Base-by-base conservation (phyloP, 2,888 invertebrate species). In the Nymphalis urticae region DNA sequence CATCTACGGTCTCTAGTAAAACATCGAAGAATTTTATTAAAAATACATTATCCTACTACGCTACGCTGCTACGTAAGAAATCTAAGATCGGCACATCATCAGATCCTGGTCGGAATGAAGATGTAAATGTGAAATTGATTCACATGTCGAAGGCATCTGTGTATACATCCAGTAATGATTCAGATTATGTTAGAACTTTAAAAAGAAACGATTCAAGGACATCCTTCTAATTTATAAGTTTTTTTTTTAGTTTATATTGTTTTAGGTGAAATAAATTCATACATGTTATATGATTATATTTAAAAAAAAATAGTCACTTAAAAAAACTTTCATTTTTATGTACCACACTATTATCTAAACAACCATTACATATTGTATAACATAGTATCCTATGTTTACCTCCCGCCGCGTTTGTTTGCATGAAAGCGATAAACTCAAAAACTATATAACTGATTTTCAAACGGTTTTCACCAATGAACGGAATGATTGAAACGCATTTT, bases 1-100 rank as follows among this genome's bases (percentile, higher is more conserved):
- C 69, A 0, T 79, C 83, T 0, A 75, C 69, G 1, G 66, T 76
- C 9, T 85, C 89, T 0, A 84, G 84, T 67, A 86, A 83, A 65
- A 89, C 90, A 0, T 90, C 90, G 0, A 91, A 90, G 66, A 88
- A 88, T 69, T 73, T 86, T 2, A 69, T 87, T 0, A 86, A 84
- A 63, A 82, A 85, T 71, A 81, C 89, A 0, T 48, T 88, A 0
- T 83, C n/a, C n/a, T n/a, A n/a, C n/a, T n/a, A n/a, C n/a, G n/a
- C n/a, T n/a, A n/a, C n/a, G n/a, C n/a, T 85, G 7, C 66, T 91
- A 0, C 77, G 80, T 0, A 83, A 75, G 58, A 86, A 79, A 63
- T 80, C 81, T 0, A 90, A 83, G 48, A 75, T 75, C 3, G 77
- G 79, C 0, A 77, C 86, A 0, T 77, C 80, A 0, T 92, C 92